Percentiles rank a stretch among this genome's conserved stretches.
Evolutionary conservation across 2,888 invertebrate genomes (phyloP).

Genomic region (Cylloceria caligata): DNA sequence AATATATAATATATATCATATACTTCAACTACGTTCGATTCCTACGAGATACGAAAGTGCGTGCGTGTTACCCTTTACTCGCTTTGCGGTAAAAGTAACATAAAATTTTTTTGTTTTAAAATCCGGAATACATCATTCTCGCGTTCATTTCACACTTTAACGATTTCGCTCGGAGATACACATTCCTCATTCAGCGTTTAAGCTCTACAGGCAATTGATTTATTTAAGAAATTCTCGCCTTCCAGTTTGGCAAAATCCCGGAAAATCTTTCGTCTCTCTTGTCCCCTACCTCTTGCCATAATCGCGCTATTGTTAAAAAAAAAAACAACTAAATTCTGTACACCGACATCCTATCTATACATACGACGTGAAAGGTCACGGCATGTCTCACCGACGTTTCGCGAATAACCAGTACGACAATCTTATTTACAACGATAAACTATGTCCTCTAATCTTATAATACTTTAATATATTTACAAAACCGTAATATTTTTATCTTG

Average conservation of each 20-base stretch:
- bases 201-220: background rate
- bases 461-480: constrained; percentile 75
- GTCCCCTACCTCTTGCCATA: background rate
- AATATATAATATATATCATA: constrained; percentile 31
- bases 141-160: constrained; percentile 9
- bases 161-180: constrained; percentile 41
- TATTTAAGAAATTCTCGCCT: constrained; percentile 3
- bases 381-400: constrained; percentile 21
- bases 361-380: constrained; percentile 35
- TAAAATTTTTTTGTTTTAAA: constrained; percentile 3
- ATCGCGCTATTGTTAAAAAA: constrained; percentile 13
- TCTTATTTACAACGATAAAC: constrained; percentile 76
- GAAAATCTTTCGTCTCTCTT: background rate
- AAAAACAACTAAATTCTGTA: constrained; percentile 57
- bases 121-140: constrained; percentile 22
- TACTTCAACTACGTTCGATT: constrained; percentile 69
- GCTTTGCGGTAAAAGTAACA: constrained; percentile 73
- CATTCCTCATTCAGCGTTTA: constrained; percentile 39
- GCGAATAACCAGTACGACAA: constrained; percentile 52
- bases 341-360: constrained; percentile 61
- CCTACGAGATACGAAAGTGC: constrained; percentile 70
- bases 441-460: constrained; percentile 71
- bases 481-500: constrained; percentile 49
- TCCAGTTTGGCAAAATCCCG: constrained; percentile 26
- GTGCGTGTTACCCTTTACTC: constrained; percentile 63